A percentile compares a stretch with the other conserved stretches of the same genome.
Conservation (phyloP, 2,113 vertebrate species). For the Catagonus wagneri region DNA sequence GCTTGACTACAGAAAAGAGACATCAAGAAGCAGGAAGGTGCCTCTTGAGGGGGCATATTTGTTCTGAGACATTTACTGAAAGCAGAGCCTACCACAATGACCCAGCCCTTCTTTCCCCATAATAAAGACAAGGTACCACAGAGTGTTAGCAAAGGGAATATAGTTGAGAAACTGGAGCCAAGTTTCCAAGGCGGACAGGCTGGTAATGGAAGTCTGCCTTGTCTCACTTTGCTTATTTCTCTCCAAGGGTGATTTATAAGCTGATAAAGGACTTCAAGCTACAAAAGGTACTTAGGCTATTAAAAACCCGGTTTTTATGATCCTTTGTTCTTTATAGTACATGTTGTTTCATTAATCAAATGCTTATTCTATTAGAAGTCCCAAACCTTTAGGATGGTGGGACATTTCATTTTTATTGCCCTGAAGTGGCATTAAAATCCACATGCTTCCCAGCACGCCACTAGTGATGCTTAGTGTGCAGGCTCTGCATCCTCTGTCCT, state of each 20-base stretch:
- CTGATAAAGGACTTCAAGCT: slow-evolving; percentile 79
- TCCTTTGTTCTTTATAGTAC: slow-evolving; percentile 71
- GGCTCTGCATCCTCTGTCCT: background rate
- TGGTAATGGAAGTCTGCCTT: slow-evolving; percentile 58
- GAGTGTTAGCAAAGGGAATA: background rate
- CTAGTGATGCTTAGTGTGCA: background rate
- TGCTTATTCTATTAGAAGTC: slow-evolving; percentile 76
- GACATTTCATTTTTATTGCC: slow-evolving; percentile 76
- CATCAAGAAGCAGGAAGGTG: background rate
- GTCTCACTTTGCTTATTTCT: slow-evolving; percentile 68
- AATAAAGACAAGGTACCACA: background rate
- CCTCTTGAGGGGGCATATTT: background rate
- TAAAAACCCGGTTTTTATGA: slow-evolving; percentile 76
- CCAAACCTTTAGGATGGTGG: slow-evolving; percentile 69
- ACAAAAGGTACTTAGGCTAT: slow-evolving; percentile 73
- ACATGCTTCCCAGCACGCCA: background rate
- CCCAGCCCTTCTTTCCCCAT: background rate
- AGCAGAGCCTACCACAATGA: background rate
- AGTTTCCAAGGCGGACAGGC: slow-evolving; percentile 29
- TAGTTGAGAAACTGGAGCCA: background rate
- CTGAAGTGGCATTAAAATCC: slow-evolving; percentile 47
- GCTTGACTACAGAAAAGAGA: background rate
- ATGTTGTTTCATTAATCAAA: slow-evolving; percentile 84
- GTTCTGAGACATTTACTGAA: slow-evolving; percentile 31
- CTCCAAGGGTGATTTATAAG: slow-evolving; percentile 75